Percentiles rank a stretch among this genome's conserved stretches.
phyloP scores from a whole-genome alignment of 2,113 vertebrate species.

The Chloroceryle aenea region DNA sequence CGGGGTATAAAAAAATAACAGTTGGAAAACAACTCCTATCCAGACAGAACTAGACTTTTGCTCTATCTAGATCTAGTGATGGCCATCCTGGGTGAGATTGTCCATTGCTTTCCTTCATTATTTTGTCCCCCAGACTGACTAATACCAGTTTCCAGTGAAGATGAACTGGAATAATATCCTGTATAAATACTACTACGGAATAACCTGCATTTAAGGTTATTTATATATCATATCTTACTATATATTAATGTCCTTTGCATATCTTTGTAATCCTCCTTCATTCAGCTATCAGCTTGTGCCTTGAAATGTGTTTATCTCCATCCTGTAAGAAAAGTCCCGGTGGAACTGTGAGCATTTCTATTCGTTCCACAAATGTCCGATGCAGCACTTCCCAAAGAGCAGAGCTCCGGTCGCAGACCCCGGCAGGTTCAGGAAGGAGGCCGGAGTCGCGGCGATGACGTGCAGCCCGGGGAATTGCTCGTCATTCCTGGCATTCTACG shows the following conservation, averaged over 20 bases:
- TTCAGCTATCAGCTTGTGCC: background rate
- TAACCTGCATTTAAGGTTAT: background rate
- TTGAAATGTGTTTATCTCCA: background rate
- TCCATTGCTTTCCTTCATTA: background rate
- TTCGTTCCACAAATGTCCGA: background rate
- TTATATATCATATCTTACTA: no score
- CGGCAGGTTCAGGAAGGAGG: background rate
- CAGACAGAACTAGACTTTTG: background rate
- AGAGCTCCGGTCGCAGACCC: background rate
- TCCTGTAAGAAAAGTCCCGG: background rate
- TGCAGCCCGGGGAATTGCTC: background rate
- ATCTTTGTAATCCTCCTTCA: background rate
- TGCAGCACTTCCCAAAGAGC: background rate
- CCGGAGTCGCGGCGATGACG: background rate
- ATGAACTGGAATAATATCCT: background rate
- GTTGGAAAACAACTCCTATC: background rate
- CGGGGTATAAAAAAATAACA: background rate
- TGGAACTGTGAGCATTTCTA: background rate
- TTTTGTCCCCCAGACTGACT: background rate
- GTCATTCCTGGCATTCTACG: background rate
- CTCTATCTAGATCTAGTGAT: background rate
- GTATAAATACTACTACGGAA: background rate
- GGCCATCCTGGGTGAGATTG: background rate
- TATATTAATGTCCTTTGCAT: no score
- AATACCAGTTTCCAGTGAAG: background rate